phyloP scores from a whole-genome alignment of 2,113 vertebrate species.

The Sander vitreus region DNA sequence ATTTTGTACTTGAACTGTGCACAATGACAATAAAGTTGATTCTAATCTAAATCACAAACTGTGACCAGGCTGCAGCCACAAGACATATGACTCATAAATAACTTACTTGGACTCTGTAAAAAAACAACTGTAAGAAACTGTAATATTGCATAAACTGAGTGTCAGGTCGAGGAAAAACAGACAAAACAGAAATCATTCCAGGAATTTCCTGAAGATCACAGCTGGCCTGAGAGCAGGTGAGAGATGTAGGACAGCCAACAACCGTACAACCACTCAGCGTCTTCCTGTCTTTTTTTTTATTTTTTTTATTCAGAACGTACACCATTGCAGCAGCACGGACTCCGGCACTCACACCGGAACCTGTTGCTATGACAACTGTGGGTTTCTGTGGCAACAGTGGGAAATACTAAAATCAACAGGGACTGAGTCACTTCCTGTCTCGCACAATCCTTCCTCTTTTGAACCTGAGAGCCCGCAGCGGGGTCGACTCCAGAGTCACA shows the following conservation, averaged over 20 bases:
- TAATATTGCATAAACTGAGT: background rate
- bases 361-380: slow-evolving; percentile 76
- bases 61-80: no score
- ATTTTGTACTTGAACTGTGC: no score
- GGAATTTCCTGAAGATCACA: slow-evolving; percentile 18
- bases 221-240: background rate
- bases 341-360: slow-evolving; percentile 75
- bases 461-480: slow-evolving; percentile 14
- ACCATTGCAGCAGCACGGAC: slow-evolving; percentile 6
- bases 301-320: no score
- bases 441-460: slow-evolving; percentile 70
- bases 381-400: slow-evolving; percentile 80
- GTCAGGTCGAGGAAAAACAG: background rate
- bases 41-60: no score
- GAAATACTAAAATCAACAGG: slow-evolving; percentile 78
- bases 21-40: no score
- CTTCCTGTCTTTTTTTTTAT: no score
- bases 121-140: no score
- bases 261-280: background rate
- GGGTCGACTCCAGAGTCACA: slow-evolving; percentile 18
- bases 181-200: background rate
- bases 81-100: no score
- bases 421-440: slow-evolving; percentile 86
- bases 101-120: no score
- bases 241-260: background rate